Evolutionary conservation across 2,113 vertebrate genomes (phyloP).

Genomic region (Callipepla californica): DNA sequence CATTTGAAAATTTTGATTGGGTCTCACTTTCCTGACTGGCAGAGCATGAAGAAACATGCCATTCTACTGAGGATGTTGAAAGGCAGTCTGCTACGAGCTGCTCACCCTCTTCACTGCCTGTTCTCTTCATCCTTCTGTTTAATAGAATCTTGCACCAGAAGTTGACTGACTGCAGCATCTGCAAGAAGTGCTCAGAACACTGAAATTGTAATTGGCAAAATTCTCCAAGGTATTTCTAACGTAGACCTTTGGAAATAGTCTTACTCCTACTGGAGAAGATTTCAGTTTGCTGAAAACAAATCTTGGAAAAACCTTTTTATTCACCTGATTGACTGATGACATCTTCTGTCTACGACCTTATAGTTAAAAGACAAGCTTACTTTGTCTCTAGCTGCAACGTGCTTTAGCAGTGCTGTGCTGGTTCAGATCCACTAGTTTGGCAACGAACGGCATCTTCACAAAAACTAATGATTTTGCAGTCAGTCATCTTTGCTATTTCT

Average conservation of each 20-base stretch:
- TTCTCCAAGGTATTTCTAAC: neutral
- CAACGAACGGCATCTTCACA: neutral
- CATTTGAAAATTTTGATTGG: constrained; percentile 58
- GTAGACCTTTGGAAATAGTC: neutral
- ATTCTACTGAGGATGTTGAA: constrained; percentile 68
- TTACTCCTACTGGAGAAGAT: neutral
- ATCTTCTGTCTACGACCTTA: neutral
- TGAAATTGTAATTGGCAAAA: neutral
- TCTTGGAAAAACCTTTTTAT: neutral
- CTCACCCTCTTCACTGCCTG: constrained; percentile 73
- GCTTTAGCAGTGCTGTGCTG: neutral
- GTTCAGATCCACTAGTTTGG: too few relatives aligned
- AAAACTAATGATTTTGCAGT: constrained; percentile 60
- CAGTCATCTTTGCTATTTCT: constrained; percentile 78
- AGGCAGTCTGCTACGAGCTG: constrained; percentile 69
- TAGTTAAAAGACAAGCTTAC: neutral
- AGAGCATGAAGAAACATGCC: constrained; percentile 82
- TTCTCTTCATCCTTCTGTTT: constrained; percentile 73
- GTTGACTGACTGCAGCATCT: constrained; percentile 77
- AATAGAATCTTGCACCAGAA: constrained; percentile 74
- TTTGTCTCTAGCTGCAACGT: neutral
- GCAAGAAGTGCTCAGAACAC: neutral
- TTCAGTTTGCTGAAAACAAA: neutral
- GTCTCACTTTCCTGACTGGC: constrained; percentile 74
- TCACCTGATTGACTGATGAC: neutral